A percentile compares a stretch with the other conserved stretches of the same genome.
These are phyloP conservation scores for Phymatocera aterrima DNA, from an alignment of 2,888 invertebrate genomes.

Conservation along the genomic window DNA sequence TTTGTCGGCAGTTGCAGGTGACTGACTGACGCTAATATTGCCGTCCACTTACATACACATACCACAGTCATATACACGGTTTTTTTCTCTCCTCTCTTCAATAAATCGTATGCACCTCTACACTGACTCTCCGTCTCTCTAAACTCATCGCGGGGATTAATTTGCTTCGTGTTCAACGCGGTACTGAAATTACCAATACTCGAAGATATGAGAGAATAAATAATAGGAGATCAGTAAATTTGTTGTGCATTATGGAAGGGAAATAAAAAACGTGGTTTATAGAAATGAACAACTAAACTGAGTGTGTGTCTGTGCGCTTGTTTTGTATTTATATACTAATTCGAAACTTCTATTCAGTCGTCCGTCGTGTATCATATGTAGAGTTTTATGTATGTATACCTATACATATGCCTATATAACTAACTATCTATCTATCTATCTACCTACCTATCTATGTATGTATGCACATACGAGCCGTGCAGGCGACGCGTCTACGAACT, in stretches of 20 bases:
- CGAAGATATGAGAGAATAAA: too few species aligned
- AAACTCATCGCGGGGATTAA: constrained; percentile 11
- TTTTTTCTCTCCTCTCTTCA: constrained; percentile 1
- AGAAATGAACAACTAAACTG: background rate
- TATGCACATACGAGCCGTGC: background rate
- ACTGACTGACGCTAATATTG: constrained; percentile 54
- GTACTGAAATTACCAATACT: too few species aligned
- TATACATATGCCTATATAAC: background rate
- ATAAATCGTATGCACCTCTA: constrained; percentile 34
- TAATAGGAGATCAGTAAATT: too few species aligned
- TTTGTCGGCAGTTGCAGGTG: constrained; percentile 63
- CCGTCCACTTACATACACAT: background rate
- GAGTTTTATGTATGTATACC: background rate
- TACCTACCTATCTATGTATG: background rate
- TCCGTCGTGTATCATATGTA: background rate
- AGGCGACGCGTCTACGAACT: constrained; percentile 39
- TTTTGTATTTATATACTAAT: too few species aligned
- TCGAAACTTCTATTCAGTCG: too few species aligned
- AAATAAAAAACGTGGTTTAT: too few species aligned
- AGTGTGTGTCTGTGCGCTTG: background rate
- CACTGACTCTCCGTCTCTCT: constrained; percentile 10
- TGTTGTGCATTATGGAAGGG: too few species aligned
- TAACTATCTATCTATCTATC: background rate
- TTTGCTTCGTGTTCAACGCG: too few species aligned
- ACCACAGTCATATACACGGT: background rate